Evolutionary conservation across 2,888 invertebrate genomes (phyloP).

Genomic region (Julus scanicus): DNA sequence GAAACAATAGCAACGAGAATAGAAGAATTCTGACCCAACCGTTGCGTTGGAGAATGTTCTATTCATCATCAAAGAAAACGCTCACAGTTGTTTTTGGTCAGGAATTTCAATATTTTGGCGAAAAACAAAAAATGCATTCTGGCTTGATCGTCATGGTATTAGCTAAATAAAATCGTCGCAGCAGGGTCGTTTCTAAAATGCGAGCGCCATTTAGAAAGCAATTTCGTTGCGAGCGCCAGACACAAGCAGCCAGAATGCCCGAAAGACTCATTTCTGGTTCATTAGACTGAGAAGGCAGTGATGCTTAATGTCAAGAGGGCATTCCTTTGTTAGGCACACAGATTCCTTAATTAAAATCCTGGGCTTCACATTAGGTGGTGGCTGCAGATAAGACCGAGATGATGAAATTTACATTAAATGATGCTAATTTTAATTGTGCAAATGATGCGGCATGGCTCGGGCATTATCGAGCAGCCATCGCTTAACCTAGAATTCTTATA

Average conservation of each 20-base stretch:
- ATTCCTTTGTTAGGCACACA: conserved; percentile 16
- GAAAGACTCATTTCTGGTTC: conserved; percentile 40
- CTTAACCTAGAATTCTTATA: conserved; percentile 8
- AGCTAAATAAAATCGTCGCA: conserved; percentile 8
- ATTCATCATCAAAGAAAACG: background rate
- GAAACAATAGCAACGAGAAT: background rate
- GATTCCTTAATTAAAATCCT: conserved; percentile 43
- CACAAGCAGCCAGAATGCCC: background rate
- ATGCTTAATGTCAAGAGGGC: conserved; percentile 42
- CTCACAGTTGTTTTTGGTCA: background rate
- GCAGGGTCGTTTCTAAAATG: background rate
- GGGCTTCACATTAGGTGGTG: conserved; percentile 27
- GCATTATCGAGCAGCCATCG: background rate
- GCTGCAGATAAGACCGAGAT: conserved; percentile 29
- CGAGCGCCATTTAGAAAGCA: background rate
- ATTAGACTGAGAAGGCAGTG: conserved; percentile 41
- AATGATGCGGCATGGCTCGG: conserved; percentile 8
- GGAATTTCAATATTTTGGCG: background rate
- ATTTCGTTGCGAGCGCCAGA: background rate
- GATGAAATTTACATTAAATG: conserved; percentile 42
- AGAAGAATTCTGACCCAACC: background rate
- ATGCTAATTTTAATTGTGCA: conserved; percentile 47
- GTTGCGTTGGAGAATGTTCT: background rate
- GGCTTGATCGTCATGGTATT: background rate
- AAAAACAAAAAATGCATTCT: conserved; percentile 14